phyloP scores from a whole-genome alignment of 2,888 invertebrate genomes.

The Tigriopus californicus region DNA sequence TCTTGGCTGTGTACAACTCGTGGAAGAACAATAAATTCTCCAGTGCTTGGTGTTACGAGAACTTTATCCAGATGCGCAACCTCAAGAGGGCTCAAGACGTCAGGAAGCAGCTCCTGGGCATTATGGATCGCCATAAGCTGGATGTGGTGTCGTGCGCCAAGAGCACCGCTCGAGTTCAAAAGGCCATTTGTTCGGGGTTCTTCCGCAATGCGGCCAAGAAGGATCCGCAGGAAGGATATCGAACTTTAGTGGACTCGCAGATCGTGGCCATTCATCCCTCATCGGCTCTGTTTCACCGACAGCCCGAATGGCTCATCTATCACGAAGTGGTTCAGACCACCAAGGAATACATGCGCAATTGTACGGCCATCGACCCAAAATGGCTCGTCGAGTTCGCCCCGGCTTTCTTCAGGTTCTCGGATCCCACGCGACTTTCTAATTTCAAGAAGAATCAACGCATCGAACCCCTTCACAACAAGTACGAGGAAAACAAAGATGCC shows the following conservation, averaged over 20 bases:
- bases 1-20: slow-evolving; percentile 94
- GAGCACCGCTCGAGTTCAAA: slow-evolving; percentile 85
- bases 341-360: slow-evolving; percentile 97
- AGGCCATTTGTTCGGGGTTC: slow-evolving; percentile 94
- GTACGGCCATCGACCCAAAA: slow-evolving; percentile 86
- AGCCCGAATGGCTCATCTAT: slow-evolving; percentile 99
- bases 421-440: slow-evolving; percentile 92
- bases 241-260: slow-evolving; percentile 91
- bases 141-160: slow-evolving; percentile 94
- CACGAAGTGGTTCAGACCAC: slow-evolving; percentile 97
- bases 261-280: slow-evolving; percentile 98
- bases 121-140: slow-evolving; percentile 87
- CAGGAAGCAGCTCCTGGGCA: slow-evolving; percentile 84
- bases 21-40: slow-evolving; percentile 99
- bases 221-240: slow-evolving; percentile 90
- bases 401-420: slow-evolving; percentile 96
- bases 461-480: slow-evolving; percentile 95
- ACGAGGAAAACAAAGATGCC: slow-evolving; percentile 84
- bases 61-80: slow-evolving; percentile 92
- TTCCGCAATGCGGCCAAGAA: slow-evolving; percentile 98
- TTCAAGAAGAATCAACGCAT: slow-evolving; percentile 97
- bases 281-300: slow-evolving; percentile 87
- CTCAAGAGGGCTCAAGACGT: slow-evolving; percentile 94
- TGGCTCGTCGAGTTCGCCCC: slow-evolving; percentile 99
- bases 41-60: slow-evolving; percentile 98